Base-by-base conservation (phyloP, 1,140 invertebrate genomes). In the Centruroides vittatus region DNA sequence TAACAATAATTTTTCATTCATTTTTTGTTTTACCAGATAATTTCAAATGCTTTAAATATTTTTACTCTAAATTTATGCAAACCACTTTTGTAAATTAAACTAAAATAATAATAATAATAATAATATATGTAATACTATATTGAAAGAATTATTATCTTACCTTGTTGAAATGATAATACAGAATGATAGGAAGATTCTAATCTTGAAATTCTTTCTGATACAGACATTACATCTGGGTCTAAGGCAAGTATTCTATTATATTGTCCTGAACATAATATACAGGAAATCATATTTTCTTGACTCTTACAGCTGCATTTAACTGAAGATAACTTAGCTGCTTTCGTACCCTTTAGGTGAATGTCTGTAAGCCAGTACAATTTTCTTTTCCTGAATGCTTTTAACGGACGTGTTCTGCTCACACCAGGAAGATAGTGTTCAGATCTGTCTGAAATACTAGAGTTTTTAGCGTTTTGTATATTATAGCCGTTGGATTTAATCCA, bases 111-210 rank as follows among this genome's bases (percentile, higher is more conserved):
- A n/a, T n/a, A n/a, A n/a, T n/a, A n/a, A n/a, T n/a, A n/a, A n/a
- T n/a, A n/a, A n/a, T n/a, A n/a, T n/a, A n/a, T n/a, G n/a, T n/a
- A n/a, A n/a, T n/a, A n/a, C n/a, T n/a, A n/a, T n/a, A n/a, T n/a
- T n/a, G n/a, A n/a, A n/a, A n/a, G n/a, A n/a, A n/a, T 23, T 23
- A 23, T 23, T 23, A 23, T 41, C 69, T 69, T 68, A 76, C 73
- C 74, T 72, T 84, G 80, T 57, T 81, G 74, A 67, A 89, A 83
- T 63, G 89, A 93, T 54, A 94, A 79, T 60, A 92, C 87, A 9
- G 89, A 86, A 80, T 95, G 92, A 76, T 82, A 93, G 61, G 81
- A 79, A 54, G 88, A 79, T 77, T 93, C 89, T 36, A 90, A 77
- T 12, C 85, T 71, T 7, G 88, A 85, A 36, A 91, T 75, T 61